A percentile compares a stretch with the other conserved stretches of the same genome.
These are phyloP conservation scores for Nebria ingens DNA, from an alignment of 1,140 invertebrate genomes.

Conservation along the genomic window DNA sequence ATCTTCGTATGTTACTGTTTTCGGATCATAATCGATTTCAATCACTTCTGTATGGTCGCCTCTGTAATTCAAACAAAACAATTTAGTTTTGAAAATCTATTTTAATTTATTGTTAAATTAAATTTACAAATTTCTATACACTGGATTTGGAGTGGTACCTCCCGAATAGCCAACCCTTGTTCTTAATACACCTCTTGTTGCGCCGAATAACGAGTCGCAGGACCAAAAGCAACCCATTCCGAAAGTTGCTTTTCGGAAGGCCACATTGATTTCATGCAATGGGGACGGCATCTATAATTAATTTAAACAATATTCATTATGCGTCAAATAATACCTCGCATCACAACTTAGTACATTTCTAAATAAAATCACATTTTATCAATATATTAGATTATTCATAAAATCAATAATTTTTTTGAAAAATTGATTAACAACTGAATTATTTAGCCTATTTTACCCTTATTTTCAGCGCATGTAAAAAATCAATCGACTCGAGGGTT, in stretches of 20 bases:
- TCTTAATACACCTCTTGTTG: constrained; percentile 68
- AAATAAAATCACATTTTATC: no score
- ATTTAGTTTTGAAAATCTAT: constrained; percentile 13
- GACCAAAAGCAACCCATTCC: constrained; percentile 97
- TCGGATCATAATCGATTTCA: constrained; percentile 82
- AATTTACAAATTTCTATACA: constrained; percentile 78
- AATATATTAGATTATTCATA: no score
- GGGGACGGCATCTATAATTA: constrained; percentile 26
- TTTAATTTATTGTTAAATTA: no score
- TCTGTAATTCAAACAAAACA: constrained; percentile 42
- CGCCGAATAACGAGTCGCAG: constrained; percentile 85
- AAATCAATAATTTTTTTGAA: no score
- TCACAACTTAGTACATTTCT: no score
- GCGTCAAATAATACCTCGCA: no score
- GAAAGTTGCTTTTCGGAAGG: constrained; percentile 61
- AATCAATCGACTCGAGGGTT: no score
- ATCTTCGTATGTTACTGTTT: constrained; percentile 58
- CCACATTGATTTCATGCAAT: constrained; percentile 25
- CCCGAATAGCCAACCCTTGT: constrained; percentile 94
- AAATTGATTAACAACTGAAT: no score
- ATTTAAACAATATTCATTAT: not conserved
- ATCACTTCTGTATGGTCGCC: constrained; percentile 91
- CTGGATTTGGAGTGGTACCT: constrained; percentile 68
- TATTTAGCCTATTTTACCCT: no score
- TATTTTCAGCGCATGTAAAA: no score